Base-by-base conservation (phyloP, 2,113 vertebrate species). In the Equus quagga region DNA sequence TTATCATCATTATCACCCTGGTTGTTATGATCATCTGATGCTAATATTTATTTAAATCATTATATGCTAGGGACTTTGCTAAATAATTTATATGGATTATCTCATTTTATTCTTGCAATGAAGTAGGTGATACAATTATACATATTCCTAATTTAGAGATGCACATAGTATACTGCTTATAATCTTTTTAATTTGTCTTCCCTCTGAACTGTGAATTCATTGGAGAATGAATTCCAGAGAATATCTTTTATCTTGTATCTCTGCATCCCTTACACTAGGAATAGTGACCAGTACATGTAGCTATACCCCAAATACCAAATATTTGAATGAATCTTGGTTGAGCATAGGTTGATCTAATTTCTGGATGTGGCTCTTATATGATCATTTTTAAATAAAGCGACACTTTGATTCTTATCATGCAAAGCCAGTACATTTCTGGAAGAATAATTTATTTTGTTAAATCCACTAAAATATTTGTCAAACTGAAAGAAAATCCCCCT, bases 401-500 rank as follows among this genome's bases (percentile, higher is more conserved):
- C 19, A n/a, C 13, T 90, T 91, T 92, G 28, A 28, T 92, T 92
- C 26, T 92, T 95, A 87, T 86, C 6, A 44, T 89, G 21, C 19
- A 56, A 93, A 91, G 10, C 9, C 54, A 91, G 87, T 60, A 41
- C 46, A 67, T 92, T 97, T 92, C 24, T 72, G 88, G 18, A 89
- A 90, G 24, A 97, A 91, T 70, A 79, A 36, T 58, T 92, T 80
- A 58, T 94, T 93, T 83, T 89, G 80, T 90, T 76, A 89, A 89
- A 75, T 86, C 21, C 17, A 79, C 51, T 89, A 69, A 95, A 94
- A 90, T 95, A 81, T 93, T 96, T 97, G 91, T 95, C 91, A 96
- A 51, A 92, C 93, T 90, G 92, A 91, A 92, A 80, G 72, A 91
- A 89, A 92, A 79, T 83, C 15, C 24, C 64, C 36, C 19, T 73